Evolutionary conservation across 2,888 invertebrate genomes (phyloP), one percentile per base, ranked within the genome.

Genomic region (Parasteatoda lunata): DNA sequence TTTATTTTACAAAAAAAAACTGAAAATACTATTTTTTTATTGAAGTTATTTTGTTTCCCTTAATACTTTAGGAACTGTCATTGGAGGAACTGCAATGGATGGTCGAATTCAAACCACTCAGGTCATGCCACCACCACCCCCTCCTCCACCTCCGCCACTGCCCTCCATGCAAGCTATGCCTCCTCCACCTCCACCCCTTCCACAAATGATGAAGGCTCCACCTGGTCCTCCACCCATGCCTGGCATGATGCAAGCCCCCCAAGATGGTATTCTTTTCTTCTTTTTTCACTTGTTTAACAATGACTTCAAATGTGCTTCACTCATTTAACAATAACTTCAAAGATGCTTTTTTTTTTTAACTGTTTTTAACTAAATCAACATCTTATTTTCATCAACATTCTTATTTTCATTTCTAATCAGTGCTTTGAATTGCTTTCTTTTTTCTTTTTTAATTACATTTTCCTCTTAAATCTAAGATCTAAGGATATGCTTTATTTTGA

Each of bases 191-290:
- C 89, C 93, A 76, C 92, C 94, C 13, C 94, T 95, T n/a, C 95
- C 95, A 1, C 94, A 95, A n/a, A 96, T 97, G 0, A 89, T 97
- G 15, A 95, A 95, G 65, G 59, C 77, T 15, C 83, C 90, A 48
- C 90, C 90, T 52, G 90, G 91, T 4, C 90, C 91, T 2, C 90
- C 90, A 8, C 91, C 90, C 47, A 90, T 90, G 68, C 90, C 90
- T 45, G 90, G 90, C 47, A 70, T 88, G 78, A 88, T 89, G 88
- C 78, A 82, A 30, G 83, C 89, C 8, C 90, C 90, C 11, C 88
- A 88, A 78, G 90, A 90, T 86, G 90, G 90, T 90, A 79, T 51
- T 51, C 30, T 30, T 30, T 30, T 30, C 30, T 30, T 30, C 30
- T 30, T 30, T 30, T 30, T 30, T 30, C 2, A 30, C 30, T 30